Percentiles rank a stretch among this genome's conserved stretches.
These are phyloP conservation scores for Gambusia holbrooki DNA, from an alignment of 2,113 vertebrate genomes.

Conservation along the genomic window DNA sequence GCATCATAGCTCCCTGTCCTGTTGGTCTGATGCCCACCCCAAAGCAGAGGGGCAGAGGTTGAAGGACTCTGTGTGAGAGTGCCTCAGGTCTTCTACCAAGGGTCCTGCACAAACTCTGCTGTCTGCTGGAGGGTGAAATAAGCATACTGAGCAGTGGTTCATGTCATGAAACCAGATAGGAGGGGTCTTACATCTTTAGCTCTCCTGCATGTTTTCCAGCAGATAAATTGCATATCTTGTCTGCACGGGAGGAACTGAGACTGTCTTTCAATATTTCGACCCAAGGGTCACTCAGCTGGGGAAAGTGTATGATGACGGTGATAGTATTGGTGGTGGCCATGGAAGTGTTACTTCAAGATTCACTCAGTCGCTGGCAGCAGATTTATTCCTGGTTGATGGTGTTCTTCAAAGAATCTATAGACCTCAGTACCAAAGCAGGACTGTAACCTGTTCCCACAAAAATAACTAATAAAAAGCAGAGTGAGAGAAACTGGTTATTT, in stretches of 20 bases:
- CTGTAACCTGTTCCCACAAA: conserved; percentile 13
- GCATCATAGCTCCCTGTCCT: conserved; percentile 69
- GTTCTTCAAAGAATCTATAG: conserved; percentile 42
- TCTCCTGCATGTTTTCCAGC: conserved; percentile 73
- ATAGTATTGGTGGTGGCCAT: conserved; percentile 36
- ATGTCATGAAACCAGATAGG: conserved; percentile 67
- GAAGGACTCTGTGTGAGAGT: conserved; percentile 64
- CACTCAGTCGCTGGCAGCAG: conserved; percentile 36
- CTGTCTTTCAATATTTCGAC: conserved; percentile 55
- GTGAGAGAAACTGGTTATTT: not conserved
- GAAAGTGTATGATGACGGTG: conserved; percentile 34
- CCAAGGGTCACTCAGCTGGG: conserved; percentile 40
- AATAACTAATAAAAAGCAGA: not conserved
- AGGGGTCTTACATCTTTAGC: conserved; percentile 69
- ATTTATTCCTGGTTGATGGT: conserved; percentile 42
- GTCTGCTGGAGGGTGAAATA: conserved; percentile 82
- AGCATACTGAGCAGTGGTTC: conserved; percentile 73
- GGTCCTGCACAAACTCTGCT: conserved; percentile 69
- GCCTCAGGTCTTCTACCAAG: conserved; percentile 68
- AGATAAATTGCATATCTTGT: conserved; percentile 76
- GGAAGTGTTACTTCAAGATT: conserved; percentile 33
- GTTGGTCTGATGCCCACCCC: conserved; percentile 66
- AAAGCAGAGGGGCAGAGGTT: conserved; percentile 54
- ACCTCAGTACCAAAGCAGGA: conserved; percentile 13
- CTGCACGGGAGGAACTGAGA: conserved; percentile 48